Percentiles rank a stretch among this genome's conserved stretches.
phyloP scores from a whole-genome alignment of 2,797 vertebrate species.

The Epinephelus coioides region DNA sequence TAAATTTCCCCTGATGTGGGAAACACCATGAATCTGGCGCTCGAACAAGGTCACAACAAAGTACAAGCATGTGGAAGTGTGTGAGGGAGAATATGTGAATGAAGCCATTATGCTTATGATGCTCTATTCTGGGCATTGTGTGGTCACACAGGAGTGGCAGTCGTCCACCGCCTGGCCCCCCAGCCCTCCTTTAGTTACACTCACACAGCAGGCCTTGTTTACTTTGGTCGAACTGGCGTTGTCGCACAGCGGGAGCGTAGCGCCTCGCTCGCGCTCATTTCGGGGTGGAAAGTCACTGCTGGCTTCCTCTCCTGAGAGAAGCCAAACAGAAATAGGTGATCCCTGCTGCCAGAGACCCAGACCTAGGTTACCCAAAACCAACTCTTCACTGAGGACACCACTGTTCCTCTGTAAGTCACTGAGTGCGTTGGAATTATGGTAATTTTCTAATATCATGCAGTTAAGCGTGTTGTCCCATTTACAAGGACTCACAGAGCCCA shows the following conservation, averaged over 20 bases:
- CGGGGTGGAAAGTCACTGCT: conserved; percentile 68
- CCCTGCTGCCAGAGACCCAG: conserved; percentile 37
- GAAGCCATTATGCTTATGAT: conserved; percentile 63
- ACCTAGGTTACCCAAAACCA: conserved; percentile 28
- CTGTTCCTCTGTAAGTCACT: conserved; percentile 47
- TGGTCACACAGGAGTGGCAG: conserved; percentile 57
- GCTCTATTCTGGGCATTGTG: conserved; percentile 60
- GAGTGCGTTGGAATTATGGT: conserved; percentile 19
- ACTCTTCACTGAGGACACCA: conserved; percentile 43
- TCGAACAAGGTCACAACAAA: conserved; percentile 50
- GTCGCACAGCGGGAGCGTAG: conserved; percentile 51
- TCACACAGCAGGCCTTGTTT: conserved; percentile 69
- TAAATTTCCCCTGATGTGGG: conserved; percentile 27
- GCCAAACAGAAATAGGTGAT: conserved; percentile 53
- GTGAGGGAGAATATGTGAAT: conserved; percentile 32
- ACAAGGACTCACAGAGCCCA: background rate
- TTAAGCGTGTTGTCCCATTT: conserved; percentile 18
- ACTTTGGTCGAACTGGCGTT: conserved; percentile 66
- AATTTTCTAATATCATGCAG: conserved; percentile 1
- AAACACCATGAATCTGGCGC: conserved; percentile 38
- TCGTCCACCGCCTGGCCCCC: conserved; percentile 42
- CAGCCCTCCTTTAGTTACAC: conserved; percentile 62
- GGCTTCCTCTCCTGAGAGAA: conserved; percentile 53
- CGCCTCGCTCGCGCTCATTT: conserved; percentile 54
- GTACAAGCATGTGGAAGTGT: conserved; percentile 26